Percentiles rank a stretch among this genome's conserved stretches.
Conservation (phyloP, 1,140 invertebrate species). For the Acyrthosiphon pisum region DNA sequence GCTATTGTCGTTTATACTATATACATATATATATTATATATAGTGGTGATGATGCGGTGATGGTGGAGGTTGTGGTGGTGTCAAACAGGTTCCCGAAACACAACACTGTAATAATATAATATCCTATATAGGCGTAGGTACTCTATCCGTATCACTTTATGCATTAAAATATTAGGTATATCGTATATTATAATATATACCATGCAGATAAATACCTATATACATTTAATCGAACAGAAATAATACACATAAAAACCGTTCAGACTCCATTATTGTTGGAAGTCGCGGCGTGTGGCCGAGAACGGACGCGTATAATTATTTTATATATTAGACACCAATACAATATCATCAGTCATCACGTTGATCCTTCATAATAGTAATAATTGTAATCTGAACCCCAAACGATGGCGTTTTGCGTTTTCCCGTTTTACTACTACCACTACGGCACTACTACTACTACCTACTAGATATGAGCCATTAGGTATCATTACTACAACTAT, state of each 20-base stretch:
- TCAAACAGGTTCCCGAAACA: slow-evolving; percentile 54
- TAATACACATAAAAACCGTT: background rate
- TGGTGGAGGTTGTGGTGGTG: background rate
- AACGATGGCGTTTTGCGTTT: background rate
- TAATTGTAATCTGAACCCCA: background rate
- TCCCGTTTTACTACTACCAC: background rate
- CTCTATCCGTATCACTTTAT: background rate
- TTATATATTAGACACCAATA: background rate
- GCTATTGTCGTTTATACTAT: background rate
- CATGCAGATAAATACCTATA: background rate
- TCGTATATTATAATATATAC: background rate
- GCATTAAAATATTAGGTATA: background rate
- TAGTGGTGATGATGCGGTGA: background rate
- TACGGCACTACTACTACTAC: no score
- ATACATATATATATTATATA: background rate
- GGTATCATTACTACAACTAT: background rate
- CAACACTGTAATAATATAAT: slow-evolving; percentile 20
- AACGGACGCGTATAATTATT: background rate
- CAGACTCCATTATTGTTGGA: background rate
- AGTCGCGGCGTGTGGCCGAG: background rate
- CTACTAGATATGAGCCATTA: no score
- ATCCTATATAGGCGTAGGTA: slow-evolving; percentile 2
- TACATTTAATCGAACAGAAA: background rate
- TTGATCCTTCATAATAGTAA: background rate
- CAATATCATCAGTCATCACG: background rate